phyloP scores from a whole-genome alignment of 2,888 invertebrate species.

The Harmothoe impar region DNA sequence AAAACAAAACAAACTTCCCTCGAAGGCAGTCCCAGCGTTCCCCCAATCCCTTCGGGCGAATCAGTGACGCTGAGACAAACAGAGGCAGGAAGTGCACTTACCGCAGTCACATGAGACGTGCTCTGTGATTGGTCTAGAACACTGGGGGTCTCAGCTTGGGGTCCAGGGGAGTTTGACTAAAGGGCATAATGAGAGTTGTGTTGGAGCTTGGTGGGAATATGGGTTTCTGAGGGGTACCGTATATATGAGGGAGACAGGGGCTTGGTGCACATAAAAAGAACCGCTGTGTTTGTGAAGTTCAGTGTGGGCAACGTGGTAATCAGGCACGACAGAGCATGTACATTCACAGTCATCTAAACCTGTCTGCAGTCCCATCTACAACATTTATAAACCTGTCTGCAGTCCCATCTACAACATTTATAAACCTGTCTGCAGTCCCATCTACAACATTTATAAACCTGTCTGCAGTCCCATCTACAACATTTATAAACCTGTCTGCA shows the following conservation, averaged over 20 bases:
- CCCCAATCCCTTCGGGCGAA: neutral
- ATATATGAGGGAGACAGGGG: neutral
- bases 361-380: no score
- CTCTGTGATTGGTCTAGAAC: neutral
- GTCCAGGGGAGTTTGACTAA: neutral
- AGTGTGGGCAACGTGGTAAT: no score
- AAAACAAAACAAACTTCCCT: neutral
- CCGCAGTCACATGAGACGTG: neutral
- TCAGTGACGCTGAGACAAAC: slow-evolving; percentile 34
- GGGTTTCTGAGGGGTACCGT: neutral
- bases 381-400: no score
- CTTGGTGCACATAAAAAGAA: no score
- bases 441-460: no score
- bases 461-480: no score
- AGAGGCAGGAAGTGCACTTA: neutral
- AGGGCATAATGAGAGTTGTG: neutral
- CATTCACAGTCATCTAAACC: no score
- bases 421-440: no score
- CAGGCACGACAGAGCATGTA: no score
- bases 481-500: no score
- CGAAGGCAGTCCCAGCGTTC: slow-evolving; percentile 25
- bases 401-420: no score
- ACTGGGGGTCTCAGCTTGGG: neutral
- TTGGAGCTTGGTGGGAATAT: neutral
- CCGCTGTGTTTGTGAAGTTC: no score